A percentile compares a stretch with the other conserved stretches of the same genome.
phyloP scores from a whole-genome alignment of 2,113 vertebrate genomes.

The Pardalotus punctatus region DNA sequence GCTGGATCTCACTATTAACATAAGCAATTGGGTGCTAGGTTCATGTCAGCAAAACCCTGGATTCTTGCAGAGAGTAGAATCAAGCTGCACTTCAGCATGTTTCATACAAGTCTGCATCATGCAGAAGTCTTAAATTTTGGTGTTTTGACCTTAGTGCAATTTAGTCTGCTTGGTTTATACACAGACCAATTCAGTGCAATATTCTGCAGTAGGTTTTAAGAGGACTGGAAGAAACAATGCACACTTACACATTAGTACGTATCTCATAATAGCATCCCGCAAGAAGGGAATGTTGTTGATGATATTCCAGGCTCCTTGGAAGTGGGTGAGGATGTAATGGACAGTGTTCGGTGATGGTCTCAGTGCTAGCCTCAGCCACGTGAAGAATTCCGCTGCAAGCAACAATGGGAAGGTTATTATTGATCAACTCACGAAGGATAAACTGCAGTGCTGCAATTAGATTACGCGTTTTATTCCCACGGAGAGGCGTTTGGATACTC shows the following conservation, averaged over 20 bases:
- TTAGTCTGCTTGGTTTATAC: neutral
- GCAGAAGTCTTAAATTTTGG: neutral
- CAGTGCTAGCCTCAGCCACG: constrained; percentile 81
- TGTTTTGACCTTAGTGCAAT: neutral
- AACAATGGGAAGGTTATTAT: neutral
- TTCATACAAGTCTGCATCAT: neutral
- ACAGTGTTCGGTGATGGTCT: constrained; percentile 89
- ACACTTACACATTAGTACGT: constrained; percentile 92
- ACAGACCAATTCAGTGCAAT: neutral
- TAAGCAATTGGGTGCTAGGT: neutral
- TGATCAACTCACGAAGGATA: neutral
- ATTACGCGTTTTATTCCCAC: accelerated
- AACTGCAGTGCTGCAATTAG: neutral
- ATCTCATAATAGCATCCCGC: constrained; percentile 87
- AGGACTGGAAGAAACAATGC: neutral
- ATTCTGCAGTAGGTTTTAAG: neutral
- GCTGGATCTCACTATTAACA: neutral
- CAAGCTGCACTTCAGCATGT: neutral
- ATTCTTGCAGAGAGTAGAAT: neutral
- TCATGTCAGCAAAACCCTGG: neutral
- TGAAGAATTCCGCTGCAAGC: constrained; percentile 86
- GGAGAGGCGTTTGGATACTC: constrained; percentile 33
- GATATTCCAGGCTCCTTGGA: constrained; percentile 90
- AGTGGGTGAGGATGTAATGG: constrained; percentile 94
- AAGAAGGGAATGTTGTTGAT: constrained; percentile 91